phyloP scores from a whole-genome alignment of 2,888 invertebrate genomes.

The Aspidiotus rigidus region DNA sequence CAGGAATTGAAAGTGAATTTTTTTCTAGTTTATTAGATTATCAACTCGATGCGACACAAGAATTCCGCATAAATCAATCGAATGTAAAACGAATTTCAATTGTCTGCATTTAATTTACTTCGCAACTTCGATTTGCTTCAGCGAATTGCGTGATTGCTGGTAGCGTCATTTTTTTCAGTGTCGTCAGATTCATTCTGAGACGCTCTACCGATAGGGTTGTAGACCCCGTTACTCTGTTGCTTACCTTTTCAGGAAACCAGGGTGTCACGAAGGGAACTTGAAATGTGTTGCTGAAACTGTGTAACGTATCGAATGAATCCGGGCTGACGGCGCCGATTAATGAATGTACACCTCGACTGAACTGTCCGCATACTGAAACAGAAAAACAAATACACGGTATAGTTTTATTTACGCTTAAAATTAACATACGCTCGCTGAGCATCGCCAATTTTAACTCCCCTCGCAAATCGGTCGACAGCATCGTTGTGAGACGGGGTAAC shows the following conservation, averaged over 20 bases:
- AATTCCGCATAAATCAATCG: conserved; percentile 7
- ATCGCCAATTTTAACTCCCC: too few species aligned
- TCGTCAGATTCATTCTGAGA: too few species aligned
- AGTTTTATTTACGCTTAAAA: neutral
- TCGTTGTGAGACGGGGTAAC: too few species aligned
- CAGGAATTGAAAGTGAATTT: conserved; percentile 4
- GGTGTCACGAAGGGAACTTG: conserved; percentile 92
- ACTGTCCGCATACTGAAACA: conserved; percentile 74
- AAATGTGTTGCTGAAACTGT: conserved; percentile 89
- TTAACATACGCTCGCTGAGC: neutral
- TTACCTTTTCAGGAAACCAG: conserved; percentile 87
- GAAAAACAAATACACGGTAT: conserved; percentile 26
- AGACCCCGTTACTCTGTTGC: neutral
- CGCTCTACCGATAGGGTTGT: too few species aligned
- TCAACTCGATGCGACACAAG: neutral
- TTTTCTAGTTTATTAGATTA: neutral
- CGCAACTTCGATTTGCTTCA: too few species aligned
- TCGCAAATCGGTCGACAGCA: too few species aligned
- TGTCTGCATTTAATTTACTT: neutral
- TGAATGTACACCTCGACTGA: conserved; percentile 76
- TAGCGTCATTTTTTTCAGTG: too few species aligned
- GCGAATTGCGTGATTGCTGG: too few species aligned
- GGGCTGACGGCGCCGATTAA: conserved; percentile 86
- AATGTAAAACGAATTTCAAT: conserved; percentile 7
- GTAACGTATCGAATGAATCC: conserved; percentile 87